Conservation (phyloP, 2,113 vertebrate species). For the Taurulus bubalis region DNA sequence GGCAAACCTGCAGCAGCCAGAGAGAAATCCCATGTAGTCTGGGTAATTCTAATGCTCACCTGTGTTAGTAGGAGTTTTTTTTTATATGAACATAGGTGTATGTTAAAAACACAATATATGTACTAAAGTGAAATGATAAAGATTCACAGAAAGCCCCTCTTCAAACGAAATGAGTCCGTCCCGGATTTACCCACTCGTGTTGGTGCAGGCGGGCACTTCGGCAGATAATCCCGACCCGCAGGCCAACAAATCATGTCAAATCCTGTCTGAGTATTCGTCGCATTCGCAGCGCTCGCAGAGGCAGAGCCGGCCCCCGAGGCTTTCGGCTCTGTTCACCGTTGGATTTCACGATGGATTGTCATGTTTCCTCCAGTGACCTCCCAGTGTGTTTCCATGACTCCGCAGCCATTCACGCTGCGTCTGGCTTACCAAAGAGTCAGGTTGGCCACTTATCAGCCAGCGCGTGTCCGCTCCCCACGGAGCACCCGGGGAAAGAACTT, state of each 20-base stretch:
- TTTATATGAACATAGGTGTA: slow-evolving; percentile 2
- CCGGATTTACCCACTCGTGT: slow-evolving; percentile 25
- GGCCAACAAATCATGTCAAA: slow-evolving; percentile 44
- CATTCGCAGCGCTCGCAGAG: slow-evolving; percentile 38
- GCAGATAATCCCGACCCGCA: slow-evolving; percentile 46
- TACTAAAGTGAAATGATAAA: slow-evolving; percentile 42
- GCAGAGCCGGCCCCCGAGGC: slow-evolving; percentile 5
- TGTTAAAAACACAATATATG: slow-evolving; percentile 37
- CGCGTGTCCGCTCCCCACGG: slow-evolving; percentile 15
- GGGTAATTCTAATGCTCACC: background rate
- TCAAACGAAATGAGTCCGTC: slow-evolving; percentile 11
- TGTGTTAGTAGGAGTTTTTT: slow-evolving; percentile 30
- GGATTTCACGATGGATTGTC: slow-evolving; percentile 33
- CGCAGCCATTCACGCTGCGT: slow-evolving; percentile 27
- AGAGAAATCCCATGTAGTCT: background rate
- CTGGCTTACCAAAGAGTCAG: slow-evolving; percentile 32
- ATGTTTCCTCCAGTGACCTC: slow-evolving; percentile 39
- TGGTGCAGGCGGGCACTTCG: slow-evolving; percentile 32
- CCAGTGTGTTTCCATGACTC: slow-evolving; percentile 17
- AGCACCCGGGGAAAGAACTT: slow-evolving; percentile 4
- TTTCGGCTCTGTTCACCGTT: slow-evolving; percentile 15
- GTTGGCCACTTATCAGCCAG: slow-evolving; percentile 41
- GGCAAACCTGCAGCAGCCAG: slow-evolving; percentile 8
- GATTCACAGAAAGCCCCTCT: slow-evolving; percentile 11
- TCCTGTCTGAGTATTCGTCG: slow-evolving; percentile 47